Evolutionary conservation across 2,113 vertebrate species (phyloP).

Genomic region (Opisthocomus hoazin): DNA sequence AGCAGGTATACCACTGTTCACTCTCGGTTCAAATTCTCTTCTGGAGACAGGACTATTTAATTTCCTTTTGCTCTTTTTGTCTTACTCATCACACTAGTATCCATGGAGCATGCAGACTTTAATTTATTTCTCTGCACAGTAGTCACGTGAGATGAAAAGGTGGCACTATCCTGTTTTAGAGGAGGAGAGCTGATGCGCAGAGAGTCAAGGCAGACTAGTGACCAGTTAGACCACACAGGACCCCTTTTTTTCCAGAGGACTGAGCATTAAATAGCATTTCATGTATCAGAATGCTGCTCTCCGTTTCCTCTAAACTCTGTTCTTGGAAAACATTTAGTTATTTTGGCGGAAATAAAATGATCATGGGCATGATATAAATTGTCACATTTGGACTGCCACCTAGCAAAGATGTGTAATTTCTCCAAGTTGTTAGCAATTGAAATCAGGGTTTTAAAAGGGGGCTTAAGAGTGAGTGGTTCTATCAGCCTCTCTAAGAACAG

Average conservation of each 20-base stretch:
- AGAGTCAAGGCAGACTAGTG: not conserved
- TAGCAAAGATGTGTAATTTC: not conserved
- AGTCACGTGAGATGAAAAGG: not conserved
- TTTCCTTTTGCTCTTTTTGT: constrained; percentile 10
- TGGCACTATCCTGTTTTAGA: not conserved
- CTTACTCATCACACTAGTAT: not conserved
- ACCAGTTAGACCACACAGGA: not conserved
- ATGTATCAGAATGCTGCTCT: not conserved
- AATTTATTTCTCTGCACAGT: not conserved
- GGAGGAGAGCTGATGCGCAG: not conserved
- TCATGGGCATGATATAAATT: not conserved
- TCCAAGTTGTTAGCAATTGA: not conserved
- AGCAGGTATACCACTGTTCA: not conserved
- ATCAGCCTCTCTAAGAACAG: not conserved
- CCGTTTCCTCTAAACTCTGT: not conserved
- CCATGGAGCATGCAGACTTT: not conserved
- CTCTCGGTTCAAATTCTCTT: not conserved
- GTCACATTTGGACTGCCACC: not conserved
- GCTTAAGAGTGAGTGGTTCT: not conserved
- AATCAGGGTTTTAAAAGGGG: not conserved
- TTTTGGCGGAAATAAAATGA: not conserved
- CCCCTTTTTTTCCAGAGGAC: not conserved
- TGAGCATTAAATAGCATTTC: not conserved
- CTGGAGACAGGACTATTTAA: not conserved
- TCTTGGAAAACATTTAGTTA: not conserved